Base-by-base conservation (phyloP, 2,888 invertebrate genomes). In the Deilephila elpenor region DNA sequence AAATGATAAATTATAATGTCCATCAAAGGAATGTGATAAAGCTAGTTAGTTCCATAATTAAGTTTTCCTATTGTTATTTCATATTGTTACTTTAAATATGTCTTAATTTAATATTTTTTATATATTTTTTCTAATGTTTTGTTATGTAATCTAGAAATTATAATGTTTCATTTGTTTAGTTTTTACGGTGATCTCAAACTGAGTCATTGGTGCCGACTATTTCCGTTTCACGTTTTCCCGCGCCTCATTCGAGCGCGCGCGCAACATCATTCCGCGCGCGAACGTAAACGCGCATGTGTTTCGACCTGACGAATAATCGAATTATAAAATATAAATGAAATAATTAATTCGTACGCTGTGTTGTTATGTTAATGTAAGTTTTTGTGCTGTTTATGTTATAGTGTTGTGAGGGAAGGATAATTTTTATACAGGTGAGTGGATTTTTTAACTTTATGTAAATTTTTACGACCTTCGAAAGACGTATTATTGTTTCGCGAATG, bases 231-330 rank as follows among this genome's bases (percentile, higher is more conserved):
- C 83, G 82, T 87, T 89, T 90, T 89, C 89, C 88, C 88, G 91
- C 89, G 90, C 85, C 79, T 74, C 79, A 78, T 80, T 83, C 85
- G 83, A 78, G 82, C 85, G 88, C 88, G 88, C 87, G 86, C 84
- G 87, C 87, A 88, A 88, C 84, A 81, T 86, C 90, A 91, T 88
- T 89, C 88, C 86, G 91, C 90, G 93, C 90, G 92, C 89, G 90
- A 89, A 88, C 90, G 89, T 83, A 86, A 85, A 84, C 86, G 87
- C 87, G 87, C 75, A 78, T 77, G 78, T 79, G 80, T 76, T 82
- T 81, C 88, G 84, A 86, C 79, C 77, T 81, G 81, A 87, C 86
- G 83, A 87, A 86, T 85, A 82, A 78, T 82, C 81, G 79, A 84
- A 85, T 83, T 76, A 76, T 79, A 80, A 80, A 80, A 74, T 77